Conservation (phyloP, 2,113 vertebrate species). For the Lates calcarifer region DNA sequence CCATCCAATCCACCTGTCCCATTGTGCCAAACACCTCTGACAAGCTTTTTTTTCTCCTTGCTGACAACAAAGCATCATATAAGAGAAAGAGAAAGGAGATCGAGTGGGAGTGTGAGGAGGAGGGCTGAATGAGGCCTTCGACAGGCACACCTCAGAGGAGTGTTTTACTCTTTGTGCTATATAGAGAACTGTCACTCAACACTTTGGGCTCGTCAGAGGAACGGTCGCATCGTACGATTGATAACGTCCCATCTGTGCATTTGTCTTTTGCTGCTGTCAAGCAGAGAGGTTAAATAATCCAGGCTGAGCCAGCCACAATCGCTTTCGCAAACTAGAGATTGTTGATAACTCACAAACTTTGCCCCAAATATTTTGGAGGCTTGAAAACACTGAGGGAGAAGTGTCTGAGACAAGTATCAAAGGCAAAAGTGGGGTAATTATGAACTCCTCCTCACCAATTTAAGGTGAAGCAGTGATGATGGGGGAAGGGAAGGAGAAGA, state of each 20-base stretch:
- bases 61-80: conserved; percentile 54
- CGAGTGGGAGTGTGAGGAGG: conserved; percentile 16
- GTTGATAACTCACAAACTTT: conserved; percentile 17
- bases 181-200: conserved; percentile 55
- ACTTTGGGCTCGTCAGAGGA: conserved; percentile 42
- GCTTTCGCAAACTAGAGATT: neutral
- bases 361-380: conserved; percentile 6
- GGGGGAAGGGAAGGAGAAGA: neutral
- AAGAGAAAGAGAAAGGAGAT: conserved; percentile 30
- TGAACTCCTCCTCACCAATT: neutral
- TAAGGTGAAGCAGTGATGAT: neutral
- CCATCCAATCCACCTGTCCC: conserved; percentile 76
- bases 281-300: conserved; percentile 41
- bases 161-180: conserved; percentile 37
- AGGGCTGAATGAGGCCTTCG: conserved; percentile 42
- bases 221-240: neutral
- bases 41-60: conserved; percentile 44
- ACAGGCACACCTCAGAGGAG: conserved; percentile 50
- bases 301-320: neutral
- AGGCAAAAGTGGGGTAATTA: conserved; percentile 11
- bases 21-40: conserved; percentile 71
- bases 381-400: neutral
- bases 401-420: neutral
- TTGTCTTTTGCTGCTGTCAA: conserved; percentile 10
- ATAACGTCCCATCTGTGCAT: conserved; percentile 17